Conservation (phyloP, 2,888 invertebrate genomes). For the Barypeithes pellucidus region DNA sequence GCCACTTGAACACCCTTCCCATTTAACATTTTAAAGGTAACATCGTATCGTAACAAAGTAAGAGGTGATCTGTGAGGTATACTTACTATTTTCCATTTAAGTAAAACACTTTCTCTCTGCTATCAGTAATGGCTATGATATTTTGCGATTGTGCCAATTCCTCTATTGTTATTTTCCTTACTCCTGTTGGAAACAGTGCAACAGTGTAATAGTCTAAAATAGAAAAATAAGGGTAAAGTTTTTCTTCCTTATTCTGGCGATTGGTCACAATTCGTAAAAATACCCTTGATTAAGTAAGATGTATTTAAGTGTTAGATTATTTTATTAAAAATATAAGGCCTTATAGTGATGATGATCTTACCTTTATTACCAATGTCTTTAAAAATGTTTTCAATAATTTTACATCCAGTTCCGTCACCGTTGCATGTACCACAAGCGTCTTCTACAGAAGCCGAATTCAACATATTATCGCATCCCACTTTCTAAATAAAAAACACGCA, state of each 20-base stretch:
- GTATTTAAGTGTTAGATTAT: too few relatives aligned
- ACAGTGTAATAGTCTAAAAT: slow-evolving; percentile 76
- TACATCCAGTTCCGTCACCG: slow-evolving; percentile 79
- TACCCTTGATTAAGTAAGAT: too few relatives aligned
- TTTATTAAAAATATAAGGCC: too few relatives aligned
- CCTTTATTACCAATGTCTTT: slow-evolving; percentile 60
- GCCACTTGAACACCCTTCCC: too few relatives aligned
- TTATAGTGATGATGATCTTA: neutral
- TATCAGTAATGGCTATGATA: slow-evolving; percentile 74
- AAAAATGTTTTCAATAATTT: slow-evolving; percentile 74
- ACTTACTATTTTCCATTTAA: slow-evolving; percentile 78
- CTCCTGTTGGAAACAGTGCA: slow-evolving; percentile 75
- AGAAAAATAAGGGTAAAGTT: too few relatives aligned
- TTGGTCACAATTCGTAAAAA: too few relatives aligned
- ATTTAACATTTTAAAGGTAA: too few relatives aligned
- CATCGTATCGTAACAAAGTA: neutral
- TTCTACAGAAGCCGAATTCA: slow-evolving; percentile 78
- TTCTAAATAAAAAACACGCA: slow-evolving; percentile 67
- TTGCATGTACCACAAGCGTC: slow-evolving; percentile 81
- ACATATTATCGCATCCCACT: slow-evolving; percentile 78
- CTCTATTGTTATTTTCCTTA: slow-evolving; percentile 76
- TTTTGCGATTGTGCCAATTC: slow-evolving; percentile 74
- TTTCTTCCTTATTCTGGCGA: too few relatives aligned
- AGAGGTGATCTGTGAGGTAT: too few relatives aligned
- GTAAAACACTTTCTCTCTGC: slow-evolving; percentile 72